A percentile compares a stretch with the other conserved stretches of the same genome.
Conservation (phyloP, 2,113 vertebrate species). For the Prionailurus viverrinus region DNA sequence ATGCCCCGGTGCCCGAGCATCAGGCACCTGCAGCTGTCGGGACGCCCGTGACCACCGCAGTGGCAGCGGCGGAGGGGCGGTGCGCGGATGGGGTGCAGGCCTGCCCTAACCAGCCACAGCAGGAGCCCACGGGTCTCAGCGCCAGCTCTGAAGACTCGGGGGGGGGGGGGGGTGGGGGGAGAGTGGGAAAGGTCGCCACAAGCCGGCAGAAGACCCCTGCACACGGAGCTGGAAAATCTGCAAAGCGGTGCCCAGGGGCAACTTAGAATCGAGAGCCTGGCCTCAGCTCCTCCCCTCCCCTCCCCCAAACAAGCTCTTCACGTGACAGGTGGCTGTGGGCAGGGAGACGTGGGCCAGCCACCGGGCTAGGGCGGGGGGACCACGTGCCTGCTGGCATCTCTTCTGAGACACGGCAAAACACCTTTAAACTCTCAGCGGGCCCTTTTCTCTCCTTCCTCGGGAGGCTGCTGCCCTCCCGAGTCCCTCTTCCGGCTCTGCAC, state of each 20-base stretch:
- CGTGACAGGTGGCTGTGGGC: not conserved
- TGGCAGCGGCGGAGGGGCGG: too few species aligned
- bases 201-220: not conserved
- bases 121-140: not conserved
- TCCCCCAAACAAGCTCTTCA: fast-evolving
- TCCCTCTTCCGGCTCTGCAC: not conserved
- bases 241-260: not conserved
- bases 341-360: not conserved
- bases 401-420: not conserved
- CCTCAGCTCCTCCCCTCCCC: not conserved
- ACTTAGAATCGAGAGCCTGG: not conserved
- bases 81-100: not conserved
- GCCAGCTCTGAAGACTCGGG: not conserved
- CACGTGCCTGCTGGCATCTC: not conserved
- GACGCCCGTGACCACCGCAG: not conserved
- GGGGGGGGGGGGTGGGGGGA: not conserved
- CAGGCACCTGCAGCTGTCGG: not conserved
- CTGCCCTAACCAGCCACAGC: not conserved
- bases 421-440: not conserved
- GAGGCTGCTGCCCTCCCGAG: not conserved
- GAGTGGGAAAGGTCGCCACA: not conserved
- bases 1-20: not conserved
- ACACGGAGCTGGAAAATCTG: not conserved
- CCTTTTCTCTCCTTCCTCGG: not conserved
- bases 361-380: fast-evolving